phyloP scores from a whole-genome alignment of 92 coral and sea anemone genomes.

The Hydrozoanthus gracilis region DNA sequence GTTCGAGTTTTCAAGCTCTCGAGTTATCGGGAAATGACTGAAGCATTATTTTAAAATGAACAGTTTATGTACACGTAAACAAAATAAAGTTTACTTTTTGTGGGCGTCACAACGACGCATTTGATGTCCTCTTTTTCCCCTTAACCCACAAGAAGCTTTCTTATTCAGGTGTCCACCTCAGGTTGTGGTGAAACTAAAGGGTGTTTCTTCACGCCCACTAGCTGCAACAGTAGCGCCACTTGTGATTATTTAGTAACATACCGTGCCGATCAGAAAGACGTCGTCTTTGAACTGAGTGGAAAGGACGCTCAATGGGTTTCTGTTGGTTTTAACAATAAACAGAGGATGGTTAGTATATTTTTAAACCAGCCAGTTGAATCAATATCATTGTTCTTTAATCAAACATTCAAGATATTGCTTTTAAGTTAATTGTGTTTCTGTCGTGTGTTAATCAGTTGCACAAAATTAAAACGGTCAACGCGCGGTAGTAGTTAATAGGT shows the following conservation, averaged over 20 bases:
- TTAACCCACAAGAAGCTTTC: background rate
- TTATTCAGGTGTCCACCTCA: slow-evolving; percentile 62
- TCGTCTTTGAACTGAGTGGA: slow-evolving; percentile 73
- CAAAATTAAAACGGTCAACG: too few relatives aligned
- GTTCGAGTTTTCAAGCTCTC: too few relatives aligned
- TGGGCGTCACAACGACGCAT: too few relatives aligned
- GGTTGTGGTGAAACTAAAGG: slow-evolving; percentile 79
- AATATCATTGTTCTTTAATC: too few relatives aligned
- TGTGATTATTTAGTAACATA: slow-evolving; percentile 78
- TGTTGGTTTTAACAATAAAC: slow-evolving; percentile 67
- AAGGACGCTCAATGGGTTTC: slow-evolving; percentile 60
- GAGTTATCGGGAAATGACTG: too few relatives aligned
- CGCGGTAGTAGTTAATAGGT: too few relatives aligned
- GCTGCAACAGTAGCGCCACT: slow-evolving; percentile 61
- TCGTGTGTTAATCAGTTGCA: too few relatives aligned
- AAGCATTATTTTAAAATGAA: too few relatives aligned
- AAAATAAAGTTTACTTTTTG: background rate
- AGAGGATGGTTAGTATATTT: slow-evolving; percentile 59
- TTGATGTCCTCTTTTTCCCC: too few relatives aligned
- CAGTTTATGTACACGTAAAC: background rate
- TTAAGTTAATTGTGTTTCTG: too few relatives aligned
- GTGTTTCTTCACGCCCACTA: slow-evolving; percentile 67
- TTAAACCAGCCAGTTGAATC: too few relatives aligned
- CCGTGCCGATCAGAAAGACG: slow-evolving; percentile 43
- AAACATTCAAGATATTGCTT: too few relatives aligned